These are phyloP conservation scores for Neodiprion virginianus DNA, from an alignment of 1,140 invertebrate genomes.

Conservation along the genomic window DNA sequence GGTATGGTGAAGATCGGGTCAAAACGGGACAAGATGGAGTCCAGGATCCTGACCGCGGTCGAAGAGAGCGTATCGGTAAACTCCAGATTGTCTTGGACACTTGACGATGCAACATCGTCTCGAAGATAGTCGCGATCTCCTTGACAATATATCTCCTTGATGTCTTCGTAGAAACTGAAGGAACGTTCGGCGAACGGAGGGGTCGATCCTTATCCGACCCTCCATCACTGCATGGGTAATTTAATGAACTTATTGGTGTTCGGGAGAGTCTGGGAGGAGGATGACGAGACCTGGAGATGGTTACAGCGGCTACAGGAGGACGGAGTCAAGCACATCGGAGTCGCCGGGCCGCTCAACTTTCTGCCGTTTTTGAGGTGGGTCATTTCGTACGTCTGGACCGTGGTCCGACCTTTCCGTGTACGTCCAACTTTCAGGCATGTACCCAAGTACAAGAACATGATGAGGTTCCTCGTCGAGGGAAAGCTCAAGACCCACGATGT, in stretches of 20 bases:
- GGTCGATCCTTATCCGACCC: conserved; percentile 58
- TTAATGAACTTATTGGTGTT: conserved; percentile 79
- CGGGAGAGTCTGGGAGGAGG: conserved; percentile 70
- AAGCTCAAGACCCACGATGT: conserved; percentile 74
- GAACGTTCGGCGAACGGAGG: conserved; percentile 33
- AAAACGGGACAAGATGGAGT: conserved; percentile 70
- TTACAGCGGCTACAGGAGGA: conserved; percentile 78
- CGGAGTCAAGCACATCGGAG: conserved; percentile 78
- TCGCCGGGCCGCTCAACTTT: conserved; percentile 83
- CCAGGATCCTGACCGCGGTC: conserved; percentile 70
- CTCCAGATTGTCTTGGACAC: not conserved
- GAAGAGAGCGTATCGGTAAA: conserved; percentile 68
- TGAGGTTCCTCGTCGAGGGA: conserved; percentile 69
- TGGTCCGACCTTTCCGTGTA: not conserved
- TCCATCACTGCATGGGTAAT: conserved; percentile 79
- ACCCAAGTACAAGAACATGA: conserved; percentile 65
- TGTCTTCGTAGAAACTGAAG: conserved; percentile 44
- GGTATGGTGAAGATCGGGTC: conserved; percentile 75
- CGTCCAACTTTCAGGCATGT: conserved; percentile 60
- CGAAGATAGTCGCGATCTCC: conserved; percentile 5
- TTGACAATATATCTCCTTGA: conserved; percentile 3
- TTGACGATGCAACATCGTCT: conserved; percentile 17
- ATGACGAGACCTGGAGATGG: conserved; percentile 78
- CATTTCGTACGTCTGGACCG: conserved; percentile 28
- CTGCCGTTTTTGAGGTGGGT: conserved; percentile 78